These are phyloP conservation scores for Ageneiosus marmoratus DNA, from an alignment of 2,113 vertebrate genomes.

Conservation along the genomic window DNA sequence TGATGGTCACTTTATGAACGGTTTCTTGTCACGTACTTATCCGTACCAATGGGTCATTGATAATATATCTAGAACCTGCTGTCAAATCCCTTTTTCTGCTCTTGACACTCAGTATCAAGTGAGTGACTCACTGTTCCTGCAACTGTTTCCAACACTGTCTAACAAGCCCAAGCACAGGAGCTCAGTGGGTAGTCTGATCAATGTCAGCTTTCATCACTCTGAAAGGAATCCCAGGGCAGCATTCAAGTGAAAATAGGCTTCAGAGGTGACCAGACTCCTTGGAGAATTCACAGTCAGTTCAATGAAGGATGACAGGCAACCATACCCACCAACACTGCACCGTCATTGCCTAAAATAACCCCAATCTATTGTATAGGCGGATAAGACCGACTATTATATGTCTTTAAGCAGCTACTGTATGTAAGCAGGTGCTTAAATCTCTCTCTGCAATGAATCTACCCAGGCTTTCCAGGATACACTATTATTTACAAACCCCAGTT, in stretches of 20 bases:
- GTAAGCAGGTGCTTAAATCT: background rate
- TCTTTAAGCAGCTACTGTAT: background rate
- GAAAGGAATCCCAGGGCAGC: background rate
- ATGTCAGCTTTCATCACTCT: slow-evolving; percentile 22
- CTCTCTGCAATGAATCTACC: background rate
- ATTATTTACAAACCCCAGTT: background rate
- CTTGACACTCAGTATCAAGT: background rate
- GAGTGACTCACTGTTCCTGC: background rate
- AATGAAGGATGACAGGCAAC: background rate
- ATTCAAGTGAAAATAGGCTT: background rate
- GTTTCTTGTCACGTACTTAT: too few species aligned
- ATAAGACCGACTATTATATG: background rate
- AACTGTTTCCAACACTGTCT: background rate
- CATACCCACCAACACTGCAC: background rate
- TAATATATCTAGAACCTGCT: background rate
- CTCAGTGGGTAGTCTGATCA: background rate
- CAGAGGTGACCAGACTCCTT: background rate
- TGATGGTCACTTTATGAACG: too few species aligned
- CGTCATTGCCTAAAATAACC: background rate
- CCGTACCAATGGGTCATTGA: background rate
- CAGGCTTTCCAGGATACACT: background rate
- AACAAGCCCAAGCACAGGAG: background rate
- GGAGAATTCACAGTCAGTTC: background rate
- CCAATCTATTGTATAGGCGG: background rate
- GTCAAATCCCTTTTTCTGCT: background rate